Evolutionary conservation across 2,888 invertebrate genomes (phyloP), one percentile per base, ranked within the genome.

Genomic region (Coronaproctus castanopsis): DNA sequence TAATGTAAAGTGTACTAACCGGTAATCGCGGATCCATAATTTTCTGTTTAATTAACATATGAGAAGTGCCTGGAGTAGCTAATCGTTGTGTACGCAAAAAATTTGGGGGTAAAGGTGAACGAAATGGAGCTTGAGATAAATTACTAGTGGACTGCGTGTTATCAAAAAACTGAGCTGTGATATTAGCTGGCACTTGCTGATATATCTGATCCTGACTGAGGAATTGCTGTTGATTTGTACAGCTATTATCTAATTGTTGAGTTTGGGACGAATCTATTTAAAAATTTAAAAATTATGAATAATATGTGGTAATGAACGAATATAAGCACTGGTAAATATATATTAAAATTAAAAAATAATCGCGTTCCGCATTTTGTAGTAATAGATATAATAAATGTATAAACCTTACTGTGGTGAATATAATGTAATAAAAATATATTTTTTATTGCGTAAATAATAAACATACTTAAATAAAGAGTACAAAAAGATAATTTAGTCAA

Each of bases 71-170:
- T 54, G 57, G 61, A 21, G 62, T 60, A 10, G 63, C 58, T 23
- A 61, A 64, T 18, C 77, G 75, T 62, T 78, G 72, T 3, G 78
- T 76, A 65, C 78, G 71, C 5, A 74, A 72, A 52, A 76, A 73
- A 63, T 76, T 74, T 24, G 78, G 77, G 10, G 83, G 83, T 66
- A 84, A 71, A 10, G 84, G 84, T 66, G 82, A 83, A 10, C 84
- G 76, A 71, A 82, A 83, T 24, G 5, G 36, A 36, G 80, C 82
- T 53, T 59, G 63, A 52, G 61, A 61, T 20, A 59, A 53, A 21
- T 51, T 50, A 21, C 55, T 58, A 50, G 67, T 67, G 52, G 70
- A 69, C n/a, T 61, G 1, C 64, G 65, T 18, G 14, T 14, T 63
- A 18, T 61, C 57, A 14, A 58, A 55, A 20, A 58, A 21, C 3